Evolutionary conservation across 2,113 vertebrate species (phyloP), one percentile per base, ranked within the genome.

Genomic region (Xyliphius kryptos): DNA sequence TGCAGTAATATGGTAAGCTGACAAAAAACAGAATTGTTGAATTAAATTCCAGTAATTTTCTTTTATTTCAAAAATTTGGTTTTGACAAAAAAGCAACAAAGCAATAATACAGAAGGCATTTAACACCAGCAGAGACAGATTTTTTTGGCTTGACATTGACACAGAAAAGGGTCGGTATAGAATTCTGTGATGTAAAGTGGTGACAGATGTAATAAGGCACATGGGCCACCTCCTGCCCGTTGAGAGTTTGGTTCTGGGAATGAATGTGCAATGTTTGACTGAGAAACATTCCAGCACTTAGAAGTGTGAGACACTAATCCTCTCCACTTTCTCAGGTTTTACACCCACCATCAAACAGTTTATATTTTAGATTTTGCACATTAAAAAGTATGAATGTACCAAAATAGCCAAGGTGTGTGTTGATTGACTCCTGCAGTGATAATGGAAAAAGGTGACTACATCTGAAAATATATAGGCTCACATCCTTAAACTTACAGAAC

Each of bases 161-260:
- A 69, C 86, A 93, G 86, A 88, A 32, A 32, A 32, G 84, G 84
- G 80, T 82, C 73, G 79, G 82, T 80, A 81, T 73, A 75, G 59
- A 63, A 32, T 32, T 32, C 26, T 32, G 26, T 32, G 4, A 32
- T 32, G 26, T 32, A 32, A 32, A 32, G 26, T 32, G 26, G 26
- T 83, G 84, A 86, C 84, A 82, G 89, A 88, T 89, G 90, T 92
- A 32, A 32, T 95, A 98, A 97, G 94, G 94, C 95, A 97, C 95
- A 87, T 84, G 87, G 87, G 61, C 74, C 86, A 77, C 89, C 83
- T 83, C 88, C 77, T 74, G 81, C 78, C 75, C 26, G 26, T 32
- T 74, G 83, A 85, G 86, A 84, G 87, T 51, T 37, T 81, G 6
- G 6, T 46, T 32, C 26, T 32, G 26, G 84, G 90, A 83, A 75